These are phyloP conservation scores for Fragum whitleyi DNA, from an alignment of 2,888 invertebrate species.

Conservation along the genomic window DNA sequence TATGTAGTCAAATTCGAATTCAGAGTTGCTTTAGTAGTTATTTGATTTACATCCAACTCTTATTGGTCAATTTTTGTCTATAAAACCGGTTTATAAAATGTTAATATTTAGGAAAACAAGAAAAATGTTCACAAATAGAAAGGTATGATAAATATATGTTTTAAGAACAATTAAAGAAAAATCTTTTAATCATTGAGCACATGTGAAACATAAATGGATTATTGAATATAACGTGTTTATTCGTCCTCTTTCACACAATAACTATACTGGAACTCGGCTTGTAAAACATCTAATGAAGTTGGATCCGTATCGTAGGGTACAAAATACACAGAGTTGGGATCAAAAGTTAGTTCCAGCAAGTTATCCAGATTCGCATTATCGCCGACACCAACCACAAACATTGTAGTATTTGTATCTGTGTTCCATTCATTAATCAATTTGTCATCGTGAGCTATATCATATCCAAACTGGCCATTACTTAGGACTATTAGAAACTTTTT, in stretches of 20 bases:
- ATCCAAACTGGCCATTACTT: conserved; percentile 1
- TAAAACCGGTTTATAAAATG: too few relatives aligned
- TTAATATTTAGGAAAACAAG: too few relatives aligned
- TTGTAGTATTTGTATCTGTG: not conserved
- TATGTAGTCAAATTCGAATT: too few relatives aligned
- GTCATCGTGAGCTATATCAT: not conserved
- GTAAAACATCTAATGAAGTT: not conserved
- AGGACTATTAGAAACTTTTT: conserved; percentile 25
- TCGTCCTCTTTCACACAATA: not conserved
- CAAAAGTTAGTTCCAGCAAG: not conserved
- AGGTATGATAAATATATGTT: too few relatives aligned
- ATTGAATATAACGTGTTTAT: too few relatives aligned
- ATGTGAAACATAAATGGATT: too few relatives aligned
- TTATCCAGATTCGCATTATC: not conserved
- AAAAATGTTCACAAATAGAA: too few relatives aligned
- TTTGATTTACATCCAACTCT: too few relatives aligned
- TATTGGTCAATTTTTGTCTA: too few relatives aligned
- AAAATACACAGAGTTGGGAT: not conserved
- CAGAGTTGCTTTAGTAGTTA: too few relatives aligned
- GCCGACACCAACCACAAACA: conserved; percentile 3
- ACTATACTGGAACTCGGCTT: not conserved
- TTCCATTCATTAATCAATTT: not conserved
- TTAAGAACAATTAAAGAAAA: too few relatives aligned
- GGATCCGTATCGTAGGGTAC: not conserved
- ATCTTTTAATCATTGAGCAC: too few relatives aligned